phyloP scores from a whole-genome alignment of 2,113 vertebrate genomes.

The Muscicapa adusta region DNA sequence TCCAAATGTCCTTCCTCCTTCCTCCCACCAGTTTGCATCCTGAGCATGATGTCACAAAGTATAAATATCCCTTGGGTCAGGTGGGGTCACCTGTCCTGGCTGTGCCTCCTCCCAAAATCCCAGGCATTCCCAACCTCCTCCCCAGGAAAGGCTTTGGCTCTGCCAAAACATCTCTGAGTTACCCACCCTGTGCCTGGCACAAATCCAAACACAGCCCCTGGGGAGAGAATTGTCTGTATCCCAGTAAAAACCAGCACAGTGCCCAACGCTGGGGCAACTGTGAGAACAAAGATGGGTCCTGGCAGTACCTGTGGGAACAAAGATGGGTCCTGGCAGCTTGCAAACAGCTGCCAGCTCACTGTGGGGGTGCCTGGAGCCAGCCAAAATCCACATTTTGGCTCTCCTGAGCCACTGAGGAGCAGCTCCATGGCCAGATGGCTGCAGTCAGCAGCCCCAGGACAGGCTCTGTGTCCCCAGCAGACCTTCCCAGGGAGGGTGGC shows the following conservation, averaged over 20 bases:
- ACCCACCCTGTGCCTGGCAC: not conserved
- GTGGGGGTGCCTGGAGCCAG: not conserved
- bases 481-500: not conserved
- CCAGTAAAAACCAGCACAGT: not conserved
- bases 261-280: not conserved
- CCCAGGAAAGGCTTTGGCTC: not conserved
- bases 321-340: not conserved
- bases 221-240: accelerated
- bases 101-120: not conserved
- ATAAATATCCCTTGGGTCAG: not conserved
- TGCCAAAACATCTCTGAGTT: accelerated
- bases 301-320: not conserved
- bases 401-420: accelerated
- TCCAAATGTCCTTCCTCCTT: not conserved
- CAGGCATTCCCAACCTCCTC: not conserved
- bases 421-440: not conserved
- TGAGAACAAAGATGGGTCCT: not conserved
- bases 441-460: not conserved
- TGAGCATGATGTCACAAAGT: not conserved
- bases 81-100: not conserved
- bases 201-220: not conserved
- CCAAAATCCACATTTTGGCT: not conserved
- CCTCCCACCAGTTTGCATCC: accelerated
- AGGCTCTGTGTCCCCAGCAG: not conserved
- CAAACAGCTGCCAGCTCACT: not conserved